A percentile compares a stretch with the other conserved stretches of the same genome.
Evolutionary conservation across 2,113 vertebrate species (phyloP).

Genomic region (Phyllostomus discolor): DNA sequence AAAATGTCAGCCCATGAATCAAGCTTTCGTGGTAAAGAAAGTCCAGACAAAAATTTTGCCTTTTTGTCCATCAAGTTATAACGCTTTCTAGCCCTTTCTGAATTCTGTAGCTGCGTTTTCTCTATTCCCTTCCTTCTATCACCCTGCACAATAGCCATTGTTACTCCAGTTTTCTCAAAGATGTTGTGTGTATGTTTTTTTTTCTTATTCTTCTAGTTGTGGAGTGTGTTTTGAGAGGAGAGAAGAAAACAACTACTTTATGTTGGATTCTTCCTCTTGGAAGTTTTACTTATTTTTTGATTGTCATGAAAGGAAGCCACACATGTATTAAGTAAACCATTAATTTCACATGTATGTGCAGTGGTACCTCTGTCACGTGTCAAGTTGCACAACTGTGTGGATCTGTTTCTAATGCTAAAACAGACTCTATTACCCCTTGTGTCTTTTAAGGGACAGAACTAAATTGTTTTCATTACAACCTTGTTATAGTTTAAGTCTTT

Average conservation of each 20-base stretch:
- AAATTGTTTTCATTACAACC: not conserved
- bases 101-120: not conserved
- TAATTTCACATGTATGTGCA: not conserved
- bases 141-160: no score
- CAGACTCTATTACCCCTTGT: not conserved
- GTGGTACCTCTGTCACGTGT: not conserved
- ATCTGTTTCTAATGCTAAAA: not conserved
- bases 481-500: not conserved
- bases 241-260: not conserved
- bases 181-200: not conserved
- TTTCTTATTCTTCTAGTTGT: not conserved
- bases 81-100: not conserved
- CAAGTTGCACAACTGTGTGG: not conserved
- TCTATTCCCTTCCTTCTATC: not conserved
- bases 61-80: not conserved
- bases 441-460: not conserved
- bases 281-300: not conserved
- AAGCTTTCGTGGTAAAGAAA: not conserved
- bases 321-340: not conserved
- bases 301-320: not conserved
- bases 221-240: not conserved
- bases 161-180: not conserved
- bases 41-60: not conserved
- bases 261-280: not conserved
- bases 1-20: fast-evolving